phyloP scores from a whole-genome alignment of 2,888 invertebrate species.

The Keiferia lycopersicella region DNA sequence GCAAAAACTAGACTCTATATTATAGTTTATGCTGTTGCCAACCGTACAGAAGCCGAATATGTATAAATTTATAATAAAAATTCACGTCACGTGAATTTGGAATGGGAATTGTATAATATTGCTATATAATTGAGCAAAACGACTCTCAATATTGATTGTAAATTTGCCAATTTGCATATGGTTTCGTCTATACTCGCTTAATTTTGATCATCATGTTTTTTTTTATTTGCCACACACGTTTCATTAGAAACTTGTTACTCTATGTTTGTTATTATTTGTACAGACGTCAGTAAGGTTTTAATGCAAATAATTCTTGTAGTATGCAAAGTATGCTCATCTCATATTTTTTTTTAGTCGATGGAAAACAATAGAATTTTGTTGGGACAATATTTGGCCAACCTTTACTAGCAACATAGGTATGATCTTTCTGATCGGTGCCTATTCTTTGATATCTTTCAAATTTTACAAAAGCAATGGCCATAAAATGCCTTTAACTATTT shows the following conservation, averaged over 20 bases:
- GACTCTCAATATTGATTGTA: slow-evolving; percentile 62
- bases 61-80: slow-evolving; percentile 40
- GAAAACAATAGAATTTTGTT: no score
- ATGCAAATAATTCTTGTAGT: slow-evolving; percentile 1
- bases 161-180: slow-evolving; percentile 68
- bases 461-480: not conserved
- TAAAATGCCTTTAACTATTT: not conserved
- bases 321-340: no score
- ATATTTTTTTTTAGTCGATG: no score
- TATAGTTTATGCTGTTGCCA: slow-evolving; percentile 42
- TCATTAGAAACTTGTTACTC: slow-evolving; percentile 30
- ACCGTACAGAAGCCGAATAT: slow-evolving; percentile 44
- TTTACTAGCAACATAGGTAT: no score
- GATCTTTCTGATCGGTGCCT: no score
- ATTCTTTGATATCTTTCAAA: no score
- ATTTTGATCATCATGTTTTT: slow-evolving; percentile 44
- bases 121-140: slow-evolving; percentile 61
- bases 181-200: slow-evolving; percentile 53
- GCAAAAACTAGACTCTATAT: slow-evolving; percentile 19
- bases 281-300: slow-evolving; percentile 31
- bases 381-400: no score
- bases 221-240: slow-evolving; percentile 45
- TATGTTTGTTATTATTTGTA: slow-evolving; percentile 27
- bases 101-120: slow-evolving; percentile 60
- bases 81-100: slow-evolving; percentile 43